Evolutionary conservation across 2,113 vertebrate species (phyloP), one percentile per base, ranked within the genome.

Genomic region (Xenopus borealis): DNA sequence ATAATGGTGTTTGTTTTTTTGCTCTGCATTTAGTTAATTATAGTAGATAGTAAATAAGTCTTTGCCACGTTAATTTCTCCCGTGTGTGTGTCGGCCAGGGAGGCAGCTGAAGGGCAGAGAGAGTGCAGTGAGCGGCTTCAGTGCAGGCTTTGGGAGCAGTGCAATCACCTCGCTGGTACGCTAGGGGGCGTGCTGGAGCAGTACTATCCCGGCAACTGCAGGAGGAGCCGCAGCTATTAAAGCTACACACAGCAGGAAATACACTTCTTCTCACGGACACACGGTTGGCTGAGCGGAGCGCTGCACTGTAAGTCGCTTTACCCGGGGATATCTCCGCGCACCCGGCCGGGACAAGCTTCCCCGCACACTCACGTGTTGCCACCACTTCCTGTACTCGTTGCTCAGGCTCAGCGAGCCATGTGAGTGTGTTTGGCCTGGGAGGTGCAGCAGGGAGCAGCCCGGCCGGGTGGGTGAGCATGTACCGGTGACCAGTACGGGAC

Each of bases 381-480:
- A 46, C 18, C 16, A 18, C 12, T 64, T 27, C 23, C 2, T 55
- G 7, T n/a, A n/a, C 12, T 55, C 7, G 3, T n/a, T n/a, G 13
- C 53, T 40, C 57, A 57, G 47, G n/a, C 19, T 78, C 27, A 72
- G 75, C 13, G n/a, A 12, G 20, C 44, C 59, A 57, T 52, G 76
- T 78, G 77, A 81, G n/a, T n/a, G n/a, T n/a, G n/a, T n/a, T n/a
- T n/a, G n/a, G n/a, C n/a, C n/a, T n/a, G n/a, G n/a, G n/a, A n/a
- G n/a, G n/a, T n/a, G n/a, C n/a, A n/a, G n/a, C n/a, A n/a, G 65
- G 75, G 75, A 70, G 69, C 73, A 75, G 81, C 80, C 75, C 81
- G 69, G 70, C 82, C 72, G 72, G 72, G 55, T 68, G 62, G 58
- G 19, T 6, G 77, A 72, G 44, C 62, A 72, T 72, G 72, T 66